Base-by-base conservation (phyloP, 2,888 invertebrate species). In the Eupithecia subfuscata region DNA sequence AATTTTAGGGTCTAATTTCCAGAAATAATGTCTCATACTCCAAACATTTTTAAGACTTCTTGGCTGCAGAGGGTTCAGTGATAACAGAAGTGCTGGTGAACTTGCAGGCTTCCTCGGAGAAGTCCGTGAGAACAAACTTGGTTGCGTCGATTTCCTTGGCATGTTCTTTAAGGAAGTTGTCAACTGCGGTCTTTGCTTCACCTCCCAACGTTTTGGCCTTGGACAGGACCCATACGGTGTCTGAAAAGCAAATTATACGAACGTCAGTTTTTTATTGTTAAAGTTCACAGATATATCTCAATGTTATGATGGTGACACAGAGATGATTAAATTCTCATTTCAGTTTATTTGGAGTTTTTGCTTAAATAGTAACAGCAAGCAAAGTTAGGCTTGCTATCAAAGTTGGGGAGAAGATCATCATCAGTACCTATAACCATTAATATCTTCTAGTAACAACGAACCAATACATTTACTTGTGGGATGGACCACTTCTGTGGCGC, bases 61-160 rank as follows among this genome's bases (percentile, higher is more conserved):
- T 76, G 14, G 43, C 68, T 5, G 76, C 73, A 7, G 76, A 69
- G 6, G 84, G 87, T 67, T 84, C 87, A 0, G 89, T 87, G 78
- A 92, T 84, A 2, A 84, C 82, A 12, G 83, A 84, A 9, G 89
- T 85, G 74, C 87, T 86, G 45, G 84, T 88, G 75, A 86, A 90
- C 76, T 89, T 90, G 89, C 94, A 94, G 8, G 90, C 91, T 30
- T 88, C 89, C 2, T 91, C 92, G 0, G 91, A 90, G 83, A 92
- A 91, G 73, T 91, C 90, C 0, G 89, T 90, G 40, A 84, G 78
- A 8, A 90, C 81, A 52, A 92, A 84, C 63, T 90, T 89, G 63
- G 88, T 78, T 30, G 85, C 75, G 67, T 92, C 90, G 0, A 94
- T 83, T 2, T 91, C 87, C 71, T 90, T 90, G 22, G 88, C 78